Evolutionary conservation across 1,140 invertebrate species (phyloP), one percentile per base, ranked within the genome.

Genomic region (Papilio dardanus): DNA sequence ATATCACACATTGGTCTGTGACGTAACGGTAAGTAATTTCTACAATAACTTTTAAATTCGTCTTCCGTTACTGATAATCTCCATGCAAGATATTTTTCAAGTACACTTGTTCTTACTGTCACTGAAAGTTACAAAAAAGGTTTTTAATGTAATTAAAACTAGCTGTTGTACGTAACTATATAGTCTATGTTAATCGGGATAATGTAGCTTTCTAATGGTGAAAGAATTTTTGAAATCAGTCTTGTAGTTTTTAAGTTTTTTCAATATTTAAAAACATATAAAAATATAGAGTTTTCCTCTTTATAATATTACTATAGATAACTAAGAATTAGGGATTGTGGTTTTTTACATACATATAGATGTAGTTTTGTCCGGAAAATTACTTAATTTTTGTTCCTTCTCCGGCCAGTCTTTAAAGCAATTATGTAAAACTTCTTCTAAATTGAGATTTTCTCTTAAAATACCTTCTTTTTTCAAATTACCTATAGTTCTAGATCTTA

Each of bases 1-100:
- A 95, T 93, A 19, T 94, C 92, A 31, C 79, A 83, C 82, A 95
- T 94, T 30, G 94, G 94, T 79, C 92, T 94, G 74, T 95, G 94
- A 31, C 91, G 93, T 1, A 95, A 75, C 0, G 94, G 90, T 21
- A 91, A 76, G 79, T 95, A 95, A 54, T 93, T 92, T 58, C 86
- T 90, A 82, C 94, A 94, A 71, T 94, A 82, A 78, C 94, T 93
- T 24, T 91, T 78, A 71, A 95, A 90, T 40, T 94, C 89, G 5
- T 90, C 86, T 30, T 86, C 78, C 14, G 92, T 83, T 76, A 94
- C 88, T 74, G 87, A 81, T 2, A 95, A 78, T 76, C 88, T 94
- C 85, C 94, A 91, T 7, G 88, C 79, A 1, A 95, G 81, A 79
- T 93, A 95, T 46, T 82, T 83, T 76, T 94, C 89, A 14, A 95